phyloP scores from a whole-genome alignment of 2,797 vertebrate genomes.

The Brachyrhaphis roseni region DNA sequence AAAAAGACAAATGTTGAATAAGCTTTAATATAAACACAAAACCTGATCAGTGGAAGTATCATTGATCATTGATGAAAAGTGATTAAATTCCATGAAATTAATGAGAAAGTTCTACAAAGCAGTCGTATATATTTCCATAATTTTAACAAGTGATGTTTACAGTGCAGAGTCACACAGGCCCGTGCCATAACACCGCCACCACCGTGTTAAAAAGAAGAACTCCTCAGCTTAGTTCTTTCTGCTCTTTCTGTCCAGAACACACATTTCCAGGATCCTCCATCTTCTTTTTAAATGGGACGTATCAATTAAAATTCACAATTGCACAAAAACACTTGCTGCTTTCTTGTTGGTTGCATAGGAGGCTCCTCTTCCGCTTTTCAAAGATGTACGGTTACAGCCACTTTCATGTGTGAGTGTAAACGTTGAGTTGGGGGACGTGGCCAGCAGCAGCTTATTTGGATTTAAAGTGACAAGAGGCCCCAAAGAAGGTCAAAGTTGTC shows the following conservation, averaged over 20 bases:
- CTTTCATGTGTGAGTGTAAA: too few relatives aligned
- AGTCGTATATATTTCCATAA: not conserved
- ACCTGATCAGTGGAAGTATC: not conserved
- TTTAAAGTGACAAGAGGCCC: too few relatives aligned
- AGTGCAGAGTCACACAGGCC: not conserved
- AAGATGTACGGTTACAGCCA: too few relatives aligned
- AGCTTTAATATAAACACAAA: not conserved
- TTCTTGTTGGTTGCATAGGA: too few relatives aligned
- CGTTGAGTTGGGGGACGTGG: too few relatives aligned
- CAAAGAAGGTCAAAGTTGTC: too few relatives aligned
- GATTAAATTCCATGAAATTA: not conserved
- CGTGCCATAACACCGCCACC: not conserved
- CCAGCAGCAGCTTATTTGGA: too few relatives aligned
- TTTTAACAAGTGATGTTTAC: not conserved
- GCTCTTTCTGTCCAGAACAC: not conserved
- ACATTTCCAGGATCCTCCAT: not conserved
- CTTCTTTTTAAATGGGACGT: not conserved
- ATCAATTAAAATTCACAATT: not conserved
- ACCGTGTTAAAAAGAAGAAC: not conserved
- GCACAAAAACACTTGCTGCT: too few relatives aligned
- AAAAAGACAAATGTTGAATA: not conserved
- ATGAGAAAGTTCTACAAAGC: not conserved
- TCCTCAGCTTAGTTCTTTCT: not conserved
- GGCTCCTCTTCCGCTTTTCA: too few relatives aligned
- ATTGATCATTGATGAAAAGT: not conserved